Evolutionary conservation across 1,140 invertebrate species (phyloP).

Genomic region (Cheumatopsyche charites): DNA sequence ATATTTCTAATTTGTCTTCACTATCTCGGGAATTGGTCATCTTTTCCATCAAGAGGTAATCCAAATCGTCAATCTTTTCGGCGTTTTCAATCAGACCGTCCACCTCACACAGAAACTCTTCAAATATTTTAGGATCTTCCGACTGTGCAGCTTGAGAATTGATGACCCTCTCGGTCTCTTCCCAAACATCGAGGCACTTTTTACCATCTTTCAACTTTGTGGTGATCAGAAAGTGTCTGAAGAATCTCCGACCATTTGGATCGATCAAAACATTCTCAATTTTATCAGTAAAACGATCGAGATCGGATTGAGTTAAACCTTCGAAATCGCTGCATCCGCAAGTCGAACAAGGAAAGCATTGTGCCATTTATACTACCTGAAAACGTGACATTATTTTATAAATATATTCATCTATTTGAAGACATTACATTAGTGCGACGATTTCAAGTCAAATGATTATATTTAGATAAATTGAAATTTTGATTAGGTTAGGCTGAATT

Average conservation of each 20-base stretch:
- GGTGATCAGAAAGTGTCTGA: conserved; percentile 58
- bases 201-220: conserved; percentile 55
- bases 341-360: conserved; percentile 54
- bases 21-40: conserved; percentile 53
- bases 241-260: conserved; percentile 56
- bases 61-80: conserved; percentile 56
- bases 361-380: conserved; percentile 52
- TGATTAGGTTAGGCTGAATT: too few species aligned
- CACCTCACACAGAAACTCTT: conserved; percentile 45
- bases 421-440: too few species aligned
- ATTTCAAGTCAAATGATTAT: too few species aligned
- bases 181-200: conserved; percentile 55
- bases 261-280: conserved; percentile 60
- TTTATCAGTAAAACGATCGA: conserved; percentile 60
- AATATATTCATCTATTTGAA: too few species aligned
- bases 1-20: conserved; percentile 54
- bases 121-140: conserved; percentile 52
- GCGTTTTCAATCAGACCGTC: conserved; percentile 53
- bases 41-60: conserved; percentile 57
- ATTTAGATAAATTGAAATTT: too few species aligned
- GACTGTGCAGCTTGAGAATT: conserved; percentile 47
- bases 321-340: conserved; percentile 58
- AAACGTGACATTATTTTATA: too few species aligned
- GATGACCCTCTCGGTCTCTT: conserved; percentile 54
- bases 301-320: conserved; percentile 57